Conservation (phyloP, 2,113 vertebrate genomes). For the Spea bombifrons region DNA sequence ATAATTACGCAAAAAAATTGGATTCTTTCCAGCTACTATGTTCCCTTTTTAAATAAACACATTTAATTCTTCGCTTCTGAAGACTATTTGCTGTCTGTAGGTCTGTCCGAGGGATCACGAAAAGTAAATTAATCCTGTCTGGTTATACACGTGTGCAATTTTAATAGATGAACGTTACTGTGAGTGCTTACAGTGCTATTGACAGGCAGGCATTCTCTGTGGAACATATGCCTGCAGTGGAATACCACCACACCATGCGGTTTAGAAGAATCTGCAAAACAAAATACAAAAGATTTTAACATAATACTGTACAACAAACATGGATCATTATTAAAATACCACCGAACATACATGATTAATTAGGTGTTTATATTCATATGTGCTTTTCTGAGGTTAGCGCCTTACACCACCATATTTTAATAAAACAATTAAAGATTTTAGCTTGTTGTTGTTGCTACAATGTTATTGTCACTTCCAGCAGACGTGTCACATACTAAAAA, state of each 20-base stretch:
- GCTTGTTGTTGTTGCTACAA: too few species aligned
- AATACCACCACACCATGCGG: slow-evolving; percentile 86
- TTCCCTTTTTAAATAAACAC: too few species aligned
- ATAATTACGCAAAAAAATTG: too few species aligned
- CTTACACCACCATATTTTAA: too few species aligned
- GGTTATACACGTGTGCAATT: slow-evolving; percentile 30
- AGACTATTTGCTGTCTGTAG: neutral
- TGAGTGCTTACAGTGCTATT: slow-evolving; percentile 75
- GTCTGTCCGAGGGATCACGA: slow-evolving; percentile 13
- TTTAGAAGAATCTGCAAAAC: slow-evolving; percentile 80
- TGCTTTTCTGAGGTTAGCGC: too few species aligned
- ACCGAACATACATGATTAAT: too few species aligned
- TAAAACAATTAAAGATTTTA: too few species aligned
- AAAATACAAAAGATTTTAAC: neutral
- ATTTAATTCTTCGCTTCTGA: slow-evolving; percentile 24
- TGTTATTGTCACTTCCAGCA: too few species aligned
- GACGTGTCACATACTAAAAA: too few species aligned
- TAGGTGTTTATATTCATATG: too few species aligned
- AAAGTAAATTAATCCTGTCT: slow-evolving; percentile 45
- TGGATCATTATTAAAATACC: too few species aligned
- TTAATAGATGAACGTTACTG: neutral
- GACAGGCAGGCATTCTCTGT: slow-evolving; percentile 90
- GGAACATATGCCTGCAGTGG: slow-evolving; percentile 97
- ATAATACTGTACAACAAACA: neutral
- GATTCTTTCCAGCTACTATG: too few species aligned